phyloP scores from a whole-genome alignment of 2,888 invertebrate genomes.

The Vesta saturnalis region DNA sequence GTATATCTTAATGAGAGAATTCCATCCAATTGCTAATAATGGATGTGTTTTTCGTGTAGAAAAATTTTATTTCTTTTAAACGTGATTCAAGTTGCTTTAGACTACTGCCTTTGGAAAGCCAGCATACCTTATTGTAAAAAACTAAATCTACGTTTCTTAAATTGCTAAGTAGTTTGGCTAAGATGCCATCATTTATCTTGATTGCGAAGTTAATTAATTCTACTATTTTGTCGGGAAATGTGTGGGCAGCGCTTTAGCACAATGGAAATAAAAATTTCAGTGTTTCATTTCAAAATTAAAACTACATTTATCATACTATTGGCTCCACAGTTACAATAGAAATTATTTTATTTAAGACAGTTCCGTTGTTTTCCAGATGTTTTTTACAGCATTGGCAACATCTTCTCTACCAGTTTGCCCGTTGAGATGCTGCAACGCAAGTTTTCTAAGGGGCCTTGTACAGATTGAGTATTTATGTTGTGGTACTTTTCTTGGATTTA shows the following conservation, averaged over 20 bases:
- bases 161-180: conserved; percentile 47
- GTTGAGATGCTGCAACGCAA: conserved; percentile 38
- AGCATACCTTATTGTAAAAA: not conserved
- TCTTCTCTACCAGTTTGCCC: conserved; percentile 44
- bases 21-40: not conserved
- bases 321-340: conserved; percentile 43
- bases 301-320: conserved; percentile 45
- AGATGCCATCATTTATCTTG: conserved; percentile 39
- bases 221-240: conserved; percentile 46
- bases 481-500: conserved; percentile 47
- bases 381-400: conserved; percentile 48
- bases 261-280: conserved; percentile 36
- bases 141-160: conserved; percentile 44
- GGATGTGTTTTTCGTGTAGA: not conserved
- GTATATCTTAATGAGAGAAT: not conserved
- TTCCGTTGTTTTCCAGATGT: conserved; percentile 38
- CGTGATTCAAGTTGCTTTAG: not conserved
- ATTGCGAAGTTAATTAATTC: conserved; percentile 43
- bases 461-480: conserved; percentile 46
- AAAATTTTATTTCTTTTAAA: not conserved
- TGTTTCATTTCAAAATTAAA: not conserved
- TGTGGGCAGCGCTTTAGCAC: conserved; percentile 47
- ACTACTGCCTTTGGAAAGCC: no score
- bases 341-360: conserved; percentile 43
- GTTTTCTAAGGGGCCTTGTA: conserved; percentile 41